Conservation (phyloP, 2,797 vertebrate genomes). For the Phoxinus dragarum region DNA sequence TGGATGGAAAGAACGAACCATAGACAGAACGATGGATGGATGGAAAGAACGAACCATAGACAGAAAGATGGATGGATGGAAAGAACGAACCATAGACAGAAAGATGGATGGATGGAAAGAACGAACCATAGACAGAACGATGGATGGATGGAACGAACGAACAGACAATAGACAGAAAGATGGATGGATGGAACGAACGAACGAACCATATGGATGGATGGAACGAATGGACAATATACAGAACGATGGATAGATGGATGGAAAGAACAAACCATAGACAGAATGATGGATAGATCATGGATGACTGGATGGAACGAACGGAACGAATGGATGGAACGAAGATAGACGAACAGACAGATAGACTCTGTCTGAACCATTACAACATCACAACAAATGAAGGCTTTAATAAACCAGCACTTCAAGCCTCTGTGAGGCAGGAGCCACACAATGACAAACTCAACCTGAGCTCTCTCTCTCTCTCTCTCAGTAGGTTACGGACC, state of each 20-base stretch:
- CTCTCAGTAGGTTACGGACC: conserved; percentile 28
- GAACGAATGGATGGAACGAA: not conserved
- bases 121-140: not conserved
- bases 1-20: not conserved
- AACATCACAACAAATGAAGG: conserved; percentile 8
- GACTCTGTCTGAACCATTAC: not conserved
- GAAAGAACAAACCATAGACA: not conserved
- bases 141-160: not conserved
- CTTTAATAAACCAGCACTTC: not conserved
- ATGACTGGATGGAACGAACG: too few relatives aligned
- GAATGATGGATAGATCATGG: not conserved
- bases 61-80: not conserved
- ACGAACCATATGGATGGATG: not conserved
- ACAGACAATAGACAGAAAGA: not conserved
- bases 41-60: not conserved
- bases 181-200: not conserved
- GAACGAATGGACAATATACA: too few relatives aligned
- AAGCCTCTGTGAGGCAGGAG: conserved; percentile 25
- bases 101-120: not conserved
- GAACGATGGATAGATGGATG: not conserved
- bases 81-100: not conserved
- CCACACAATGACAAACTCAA: not conserved
- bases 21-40: too few relatives aligned
- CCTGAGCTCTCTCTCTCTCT: not conserved
- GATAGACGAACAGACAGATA: not conserved